phyloP scores from a whole-genome alignment of 1,140 invertebrate species.

The Ctenoplectra terminalis region DNA sequence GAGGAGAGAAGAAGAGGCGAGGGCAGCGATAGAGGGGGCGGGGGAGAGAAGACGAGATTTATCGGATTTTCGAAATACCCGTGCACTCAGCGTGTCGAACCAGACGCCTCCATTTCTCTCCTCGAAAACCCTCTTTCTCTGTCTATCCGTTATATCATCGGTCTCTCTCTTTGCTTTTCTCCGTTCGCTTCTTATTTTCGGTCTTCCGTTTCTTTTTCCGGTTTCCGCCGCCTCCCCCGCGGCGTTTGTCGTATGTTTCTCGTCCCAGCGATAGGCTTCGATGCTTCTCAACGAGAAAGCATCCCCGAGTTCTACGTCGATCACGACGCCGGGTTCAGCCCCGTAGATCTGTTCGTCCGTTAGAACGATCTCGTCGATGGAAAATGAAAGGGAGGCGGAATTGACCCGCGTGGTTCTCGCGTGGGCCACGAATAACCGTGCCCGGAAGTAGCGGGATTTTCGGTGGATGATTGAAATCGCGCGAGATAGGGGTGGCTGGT shows the following conservation, averaged over 20 bases:
- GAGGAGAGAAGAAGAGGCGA: slow-evolving; percentile 13
- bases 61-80: slow-evolving; percentile 75
- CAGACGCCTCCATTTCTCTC: slow-evolving; percentile 65
- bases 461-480: slow-evolving; percentile 42
- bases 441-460: slow-evolving; percentile 38
- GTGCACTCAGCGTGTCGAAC: slow-evolving; percentile 67
- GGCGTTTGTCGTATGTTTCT: background rate
- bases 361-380: background rate
- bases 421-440: background rate
- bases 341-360: background rate
- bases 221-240: background rate
- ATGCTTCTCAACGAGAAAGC: background rate
- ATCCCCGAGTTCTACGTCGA: slow-evolving; percentile 3
- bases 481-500: background rate
- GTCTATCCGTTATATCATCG: background rate
- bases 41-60: slow-evolving; percentile 62
- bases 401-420: background rate
- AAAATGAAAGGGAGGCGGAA: slow-evolving; percentile 1
- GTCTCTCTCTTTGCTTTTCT: slow-evolving; percentile 30
- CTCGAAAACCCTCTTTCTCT: background rate
- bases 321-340: no score
- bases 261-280: slow-evolving; percentile 2
- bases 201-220: slow-evolving; percentile 23
- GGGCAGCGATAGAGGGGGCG: no score
- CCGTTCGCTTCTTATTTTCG: slow-evolving; percentile 42